Percentiles rank a stretch among this genome's conserved stretches.
Evolutionary conservation across 2,888 invertebrate species (phyloP).

Genomic region (Resseliella maxima): DNA sequence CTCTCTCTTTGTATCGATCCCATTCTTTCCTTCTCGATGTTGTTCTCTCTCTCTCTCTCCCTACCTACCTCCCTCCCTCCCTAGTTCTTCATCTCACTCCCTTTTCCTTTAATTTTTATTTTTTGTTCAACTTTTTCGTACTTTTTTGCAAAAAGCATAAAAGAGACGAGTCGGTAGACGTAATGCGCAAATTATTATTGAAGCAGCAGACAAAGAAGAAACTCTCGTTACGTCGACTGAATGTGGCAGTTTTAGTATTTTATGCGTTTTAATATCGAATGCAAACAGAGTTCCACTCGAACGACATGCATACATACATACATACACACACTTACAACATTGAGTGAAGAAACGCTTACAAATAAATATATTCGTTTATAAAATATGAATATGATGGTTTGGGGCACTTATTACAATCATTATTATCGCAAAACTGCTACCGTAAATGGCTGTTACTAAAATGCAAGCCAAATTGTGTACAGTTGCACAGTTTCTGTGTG

Average conservation of each 20-base stretch:
- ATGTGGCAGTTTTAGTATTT: constrained; percentile 44
- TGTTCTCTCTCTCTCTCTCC: too few relatives aligned
- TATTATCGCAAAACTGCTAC: constrained; percentile 51
- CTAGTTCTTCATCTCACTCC: too few relatives aligned
- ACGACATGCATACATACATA: background rate
- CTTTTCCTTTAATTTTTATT: too few relatives aligned
- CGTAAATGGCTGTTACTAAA: constrained; percentile 43
- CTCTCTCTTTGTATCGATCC: too few relatives aligned
- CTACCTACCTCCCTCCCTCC: too few relatives aligned
- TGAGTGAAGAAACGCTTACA: constrained; percentile 42
- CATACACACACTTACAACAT: too few relatives aligned
- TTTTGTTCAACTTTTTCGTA: background rate
- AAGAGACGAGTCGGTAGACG: background rate
- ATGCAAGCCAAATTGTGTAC: constrained; percentile 29
- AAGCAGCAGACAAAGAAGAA: constrained; percentile 30
- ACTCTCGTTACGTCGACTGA: constrained; percentile 26
- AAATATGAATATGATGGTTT: constrained; percentile 53
- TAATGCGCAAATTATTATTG: constrained; percentile 46
- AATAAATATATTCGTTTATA: constrained; percentile 50
- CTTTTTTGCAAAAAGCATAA: background rate
- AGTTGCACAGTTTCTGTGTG: background rate
- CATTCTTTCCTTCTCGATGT: too few relatives aligned
- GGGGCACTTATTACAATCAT: constrained; percentile 49
- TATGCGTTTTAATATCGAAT: constrained; percentile 46
- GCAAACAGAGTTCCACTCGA: constrained; percentile 7